Percentiles rank a stretch among this genome's conserved stretches.
Conservation (phyloP, 2,797 vertebrate genomes). For the Enteromius mattozi region DNA sequence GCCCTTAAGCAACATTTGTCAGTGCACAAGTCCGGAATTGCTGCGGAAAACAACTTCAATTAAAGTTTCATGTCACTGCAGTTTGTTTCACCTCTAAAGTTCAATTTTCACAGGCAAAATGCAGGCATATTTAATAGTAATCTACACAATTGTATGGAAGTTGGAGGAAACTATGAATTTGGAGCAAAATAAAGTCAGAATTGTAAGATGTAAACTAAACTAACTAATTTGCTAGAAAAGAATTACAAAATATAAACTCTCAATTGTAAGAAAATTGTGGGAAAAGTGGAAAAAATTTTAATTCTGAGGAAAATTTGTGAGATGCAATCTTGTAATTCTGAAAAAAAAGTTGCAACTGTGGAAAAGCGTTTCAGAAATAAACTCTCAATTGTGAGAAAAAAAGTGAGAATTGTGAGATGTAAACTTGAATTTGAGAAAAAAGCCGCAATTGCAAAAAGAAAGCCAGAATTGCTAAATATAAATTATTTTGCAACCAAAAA, state of each 20-base stretch:
- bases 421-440: background rate
- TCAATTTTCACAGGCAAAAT: background rate
- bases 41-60: background rate
- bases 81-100: constrained; percentile 6
- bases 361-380: background rate
- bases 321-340: background rate
- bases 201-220: background rate
- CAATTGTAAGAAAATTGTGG: background rate
- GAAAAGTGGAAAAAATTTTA: no score
- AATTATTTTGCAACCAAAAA: background rate
- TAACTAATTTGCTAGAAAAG: background rate
- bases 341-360: background rate
- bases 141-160: background rate
- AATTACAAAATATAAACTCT: background rate
- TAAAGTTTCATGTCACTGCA: background rate
- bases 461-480: background rate
- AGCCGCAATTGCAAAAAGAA: background rate
- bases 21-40: background rate
- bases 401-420: background rate
- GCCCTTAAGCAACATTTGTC: constrained; percentile 53
- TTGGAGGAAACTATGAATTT: background rate
- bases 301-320: background rate
- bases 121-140: background rate
- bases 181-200: background rate
- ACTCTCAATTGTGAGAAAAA: background rate